Evolutionary conservation across 2,888 invertebrate species (phyloP), one percentile per base, ranked within the genome.

Genomic region (Bombyx huttoni): DNA sequence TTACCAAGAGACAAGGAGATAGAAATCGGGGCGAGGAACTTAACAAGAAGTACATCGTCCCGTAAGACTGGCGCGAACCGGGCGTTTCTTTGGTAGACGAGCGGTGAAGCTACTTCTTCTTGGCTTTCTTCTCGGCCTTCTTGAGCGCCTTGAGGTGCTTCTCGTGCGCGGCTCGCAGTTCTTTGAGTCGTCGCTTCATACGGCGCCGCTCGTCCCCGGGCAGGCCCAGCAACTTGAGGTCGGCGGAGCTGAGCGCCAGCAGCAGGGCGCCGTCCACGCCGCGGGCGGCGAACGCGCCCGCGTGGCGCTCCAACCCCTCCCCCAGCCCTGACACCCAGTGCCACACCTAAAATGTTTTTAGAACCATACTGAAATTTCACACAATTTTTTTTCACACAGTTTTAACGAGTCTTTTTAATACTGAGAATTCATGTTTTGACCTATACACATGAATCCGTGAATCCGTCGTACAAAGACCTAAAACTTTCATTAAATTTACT

Each of bases 241-340:
- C 97, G 54, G 95, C 93, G 0, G 97, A 96, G 73, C 98, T 97
- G 52, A 99, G 89, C 58, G 94, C 92, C 49, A 99, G 88, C 53
- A 99, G 89, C 52, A 95, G 93, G 45, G 92, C 90, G 14, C 99
- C 99, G 78, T 95, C 96, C 51, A 99, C 94, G 70, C 94, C 94
- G 65, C 96, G 93, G 66, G 96, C 95, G 52, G 95, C 92, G 78
- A 98, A 97, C 66, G 95, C 94, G 50, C 95, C 91, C 63, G 95
- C 94, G 85, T 96, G 94, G 53, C 95, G 93, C 75, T 97, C 97
- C 72, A 98, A 87, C 46, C 96, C 97, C 73, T 97, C 90, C 60
- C 96, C 95, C 60, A 96, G 91, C 24, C 91, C 91, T 63, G 92
- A 87, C 58, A 98, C 89, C 98, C 98, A 98, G 78, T 97, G 96